Evolutionary conservation across 2,888 invertebrate genomes (phyloP), one percentile per base, ranked within the genome.

Genomic region (Torymus auratus): DNA sequence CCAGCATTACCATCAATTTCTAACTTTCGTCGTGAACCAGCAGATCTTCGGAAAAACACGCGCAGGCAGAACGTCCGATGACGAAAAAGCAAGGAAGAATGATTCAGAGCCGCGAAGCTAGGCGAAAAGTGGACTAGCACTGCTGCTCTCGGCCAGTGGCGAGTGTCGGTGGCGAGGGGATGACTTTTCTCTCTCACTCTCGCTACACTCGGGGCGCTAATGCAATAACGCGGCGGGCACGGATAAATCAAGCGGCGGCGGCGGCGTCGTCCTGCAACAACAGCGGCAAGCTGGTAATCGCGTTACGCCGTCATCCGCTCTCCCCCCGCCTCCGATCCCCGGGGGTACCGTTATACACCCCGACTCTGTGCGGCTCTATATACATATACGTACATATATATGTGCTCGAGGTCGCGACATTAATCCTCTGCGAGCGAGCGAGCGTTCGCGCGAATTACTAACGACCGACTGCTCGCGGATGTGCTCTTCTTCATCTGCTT

Each of bases 181-280:
- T 41, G 41, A 41, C 41, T 41, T 41, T 23, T 56, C 55, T 17
- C 28, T 23, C 17, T 0, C 12, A 12, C 28, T 13, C 56, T 13
- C 77, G 50, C 41, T 58, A 5, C 41, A 53, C 79, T 78, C 84
- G 86, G 88, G 87, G 87, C 86, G 87, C 87, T 89, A 89, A 89
- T 89, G 89, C 89, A 89, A 89, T 89, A 89, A 89, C 87, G 86
- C 85, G 85, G 84, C 74, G 62, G 23, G 76, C 86, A 84, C 86
- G 88, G 88, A 89, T 89, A 89, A 89, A 89, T 89, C 89, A 89
- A 89, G 87, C 62, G 86, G 84, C 85, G 83, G 86, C 86, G 85
- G 83, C 84, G 79, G 84, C 83, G 73, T 83, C 74, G 82, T 84
- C 82, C 84, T 84, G 84, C 83, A 83, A 81, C 84, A 83, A 64